Percentiles rank a stretch among this genome's conserved stretches.
These are phyloP conservation scores for Globicephala melas DNA, from an alignment of 2,113 vertebrate genomes.

Conservation along the genomic window DNA sequence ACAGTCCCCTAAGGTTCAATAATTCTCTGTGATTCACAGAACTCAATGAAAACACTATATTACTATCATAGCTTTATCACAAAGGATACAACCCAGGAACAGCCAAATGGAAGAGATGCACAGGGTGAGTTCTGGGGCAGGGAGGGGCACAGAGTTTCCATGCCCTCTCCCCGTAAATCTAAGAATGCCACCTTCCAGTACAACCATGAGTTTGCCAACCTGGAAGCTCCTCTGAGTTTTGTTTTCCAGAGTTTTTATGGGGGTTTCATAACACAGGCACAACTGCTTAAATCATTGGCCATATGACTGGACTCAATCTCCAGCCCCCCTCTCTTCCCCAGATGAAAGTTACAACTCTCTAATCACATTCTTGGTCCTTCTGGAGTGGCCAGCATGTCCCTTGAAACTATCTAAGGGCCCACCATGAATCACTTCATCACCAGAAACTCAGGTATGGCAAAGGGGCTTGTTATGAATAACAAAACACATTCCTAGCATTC, in stretches of 20 bases:
- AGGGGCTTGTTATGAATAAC: conserved; percentile 10
- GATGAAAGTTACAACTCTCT: not conserved
- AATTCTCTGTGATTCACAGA: not conserved
- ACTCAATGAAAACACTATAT: not conserved
- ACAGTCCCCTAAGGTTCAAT: not conserved
- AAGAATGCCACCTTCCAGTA: not conserved
- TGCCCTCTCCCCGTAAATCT: not conserved
- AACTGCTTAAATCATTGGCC: not conserved
- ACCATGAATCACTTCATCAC: not conserved
- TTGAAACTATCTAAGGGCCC: not conserved
- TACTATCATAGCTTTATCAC: not conserved
- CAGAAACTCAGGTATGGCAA: not conserved
- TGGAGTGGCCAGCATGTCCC: not conserved
- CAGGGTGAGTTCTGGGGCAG: not conserved
- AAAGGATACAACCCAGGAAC: not conserved
- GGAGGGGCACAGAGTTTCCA: not conserved
- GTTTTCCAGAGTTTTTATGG: not conserved
- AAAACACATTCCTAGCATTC: not conserved
- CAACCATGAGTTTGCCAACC: not conserved
- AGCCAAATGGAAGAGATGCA: not conserved
- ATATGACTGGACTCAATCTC: not conserved
- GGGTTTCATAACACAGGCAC: not conserved
- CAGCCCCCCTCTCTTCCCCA: not conserved
- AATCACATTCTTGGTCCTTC: not conserved
- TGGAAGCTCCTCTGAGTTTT: not conserved